phyloP scores from a whole-genome alignment of 2,797 vertebrate species.

The Falco biarmicus region DNA sequence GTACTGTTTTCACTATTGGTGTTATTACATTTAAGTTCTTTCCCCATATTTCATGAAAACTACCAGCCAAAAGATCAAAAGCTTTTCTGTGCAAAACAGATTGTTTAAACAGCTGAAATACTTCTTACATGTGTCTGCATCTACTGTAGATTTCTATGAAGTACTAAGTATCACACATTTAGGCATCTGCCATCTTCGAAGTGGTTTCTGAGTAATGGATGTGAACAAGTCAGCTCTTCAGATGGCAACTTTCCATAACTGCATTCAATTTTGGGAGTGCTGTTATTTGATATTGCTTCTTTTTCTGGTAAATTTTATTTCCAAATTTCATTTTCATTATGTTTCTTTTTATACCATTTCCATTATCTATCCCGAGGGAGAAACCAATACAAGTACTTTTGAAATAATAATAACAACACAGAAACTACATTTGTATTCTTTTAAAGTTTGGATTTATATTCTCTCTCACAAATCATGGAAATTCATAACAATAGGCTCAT shows the following conservation, averaged over 20 bases:
- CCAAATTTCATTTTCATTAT: conserved; percentile 60
- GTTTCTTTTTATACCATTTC: conserved; percentile 39
- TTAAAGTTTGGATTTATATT: conserved; percentile 23
- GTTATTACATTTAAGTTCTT: conserved; percentile 74
- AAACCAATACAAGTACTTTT: conserved; percentile 48
- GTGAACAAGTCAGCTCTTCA: conserved; percentile 51
- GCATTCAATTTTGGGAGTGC: conserved; percentile 39
- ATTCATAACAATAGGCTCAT: conserved; percentile 38
- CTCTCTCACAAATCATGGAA: conserved; percentile 35
- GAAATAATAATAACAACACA: conserved; percentile 53
- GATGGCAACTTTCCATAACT: conserved; percentile 62
- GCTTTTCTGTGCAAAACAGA: conserved; percentile 61
- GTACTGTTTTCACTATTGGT: conserved; percentile 32
- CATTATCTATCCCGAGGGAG: conserved; percentile 49
- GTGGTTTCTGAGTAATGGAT: conserved; percentile 61
- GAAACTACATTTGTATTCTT: conserved; percentile 44
- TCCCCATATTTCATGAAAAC: conserved; percentile 75
- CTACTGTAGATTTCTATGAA: conserved; percentile 64
- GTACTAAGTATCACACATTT: conserved; percentile 55
- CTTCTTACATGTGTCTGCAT: conserved; percentile 40
- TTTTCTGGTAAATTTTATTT: conserved; percentile 69
- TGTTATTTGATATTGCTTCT: conserved; percentile 47
- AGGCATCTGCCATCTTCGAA: conserved; percentile 53
- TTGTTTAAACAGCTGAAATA: conserved; percentile 72
- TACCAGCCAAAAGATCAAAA: conserved; percentile 72